phyloP scores from a whole-genome alignment of 2,113 vertebrate species.

The Monarcha castaneiventris region DNA sequence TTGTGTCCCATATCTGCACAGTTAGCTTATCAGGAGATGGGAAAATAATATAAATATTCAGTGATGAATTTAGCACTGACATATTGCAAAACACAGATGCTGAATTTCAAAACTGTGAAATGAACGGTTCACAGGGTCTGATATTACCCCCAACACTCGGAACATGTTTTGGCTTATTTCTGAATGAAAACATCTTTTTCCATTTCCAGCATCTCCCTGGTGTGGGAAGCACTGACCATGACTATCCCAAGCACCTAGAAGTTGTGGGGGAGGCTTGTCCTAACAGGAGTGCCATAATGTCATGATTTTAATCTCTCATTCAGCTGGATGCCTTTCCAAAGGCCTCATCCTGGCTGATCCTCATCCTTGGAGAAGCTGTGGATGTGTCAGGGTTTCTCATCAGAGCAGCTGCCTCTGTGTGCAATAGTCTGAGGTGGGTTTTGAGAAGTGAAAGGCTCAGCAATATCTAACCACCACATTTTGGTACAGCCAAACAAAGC shows the following conservation, averaged over 20 bases:
- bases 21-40: background rate
- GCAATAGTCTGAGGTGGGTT: rapidly evolving
- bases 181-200: background rate
- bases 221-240: background rate
- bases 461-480: rapidly evolving
- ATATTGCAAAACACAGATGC: background rate
- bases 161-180: background rate
- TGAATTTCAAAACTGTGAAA: constrained; percentile 8
- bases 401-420: background rate
- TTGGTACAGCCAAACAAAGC: background rate
- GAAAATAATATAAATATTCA: constrained; percentile 10
- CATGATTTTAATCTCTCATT: background rate
- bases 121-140: background rate
- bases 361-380: rapidly evolving
- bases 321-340: background rate
- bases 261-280: background rate
- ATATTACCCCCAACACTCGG: background rate
- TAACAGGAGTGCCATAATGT: too few relatives aligned
- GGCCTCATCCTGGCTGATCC: background rate
- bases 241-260: background rate
- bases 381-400: background rate
- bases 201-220: background rate
- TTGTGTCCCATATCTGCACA: rapidly evolving
- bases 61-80: background rate
- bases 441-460: background rate